A percentile compares a stretch with the other conserved stretches of the same genome.
phyloP scores from a whole-genome alignment of 2,113 vertebrate species.

The Anolis sagrei region DNA sequence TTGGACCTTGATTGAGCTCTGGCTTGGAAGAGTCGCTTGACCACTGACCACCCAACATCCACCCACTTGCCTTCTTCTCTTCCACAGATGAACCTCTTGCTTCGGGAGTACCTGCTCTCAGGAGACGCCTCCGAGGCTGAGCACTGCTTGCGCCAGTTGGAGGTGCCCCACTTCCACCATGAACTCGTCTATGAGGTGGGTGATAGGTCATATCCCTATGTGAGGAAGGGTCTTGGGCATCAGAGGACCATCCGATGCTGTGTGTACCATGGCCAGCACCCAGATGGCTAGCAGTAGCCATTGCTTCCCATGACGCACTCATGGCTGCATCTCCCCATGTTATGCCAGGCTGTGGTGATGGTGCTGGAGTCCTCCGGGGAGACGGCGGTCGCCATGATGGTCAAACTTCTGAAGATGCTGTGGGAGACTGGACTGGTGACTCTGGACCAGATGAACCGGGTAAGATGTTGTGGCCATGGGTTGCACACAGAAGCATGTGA shows the following conservation, averaged over 20 bases:
- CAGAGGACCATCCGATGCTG: background rate
- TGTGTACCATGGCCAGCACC: too few species aligned
- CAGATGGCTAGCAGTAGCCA: too few species aligned
- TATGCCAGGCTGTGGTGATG: constrained; percentile 82
- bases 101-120: constrained; percentile 84
- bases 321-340: rapidly evolving
- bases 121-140: constrained; percentile 83
- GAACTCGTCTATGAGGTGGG: constrained; percentile 89
- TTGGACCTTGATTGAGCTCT: background rate
- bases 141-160: constrained; percentile 84
- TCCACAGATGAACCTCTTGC: constrained; percentile 85
- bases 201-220: rapidly evolving
- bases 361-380: constrained; percentile 85
- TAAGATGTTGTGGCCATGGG: constrained; percentile 35
- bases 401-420: constrained; percentile 84
- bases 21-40: background rate
- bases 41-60: too few species aligned
- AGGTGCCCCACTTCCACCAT: constrained; percentile 91
- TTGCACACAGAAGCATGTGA: too few species aligned
- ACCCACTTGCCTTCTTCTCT: background rate
- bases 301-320: too few species aligned
- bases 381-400: constrained; percentile 79
- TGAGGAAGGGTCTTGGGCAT: rapidly evolving
- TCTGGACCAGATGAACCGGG: constrained; percentile 91
- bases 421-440: constrained; percentile 88